Base-by-base conservation (phyloP, 2,797 vertebrate species). In the Heliangelus exortis region DNA sequence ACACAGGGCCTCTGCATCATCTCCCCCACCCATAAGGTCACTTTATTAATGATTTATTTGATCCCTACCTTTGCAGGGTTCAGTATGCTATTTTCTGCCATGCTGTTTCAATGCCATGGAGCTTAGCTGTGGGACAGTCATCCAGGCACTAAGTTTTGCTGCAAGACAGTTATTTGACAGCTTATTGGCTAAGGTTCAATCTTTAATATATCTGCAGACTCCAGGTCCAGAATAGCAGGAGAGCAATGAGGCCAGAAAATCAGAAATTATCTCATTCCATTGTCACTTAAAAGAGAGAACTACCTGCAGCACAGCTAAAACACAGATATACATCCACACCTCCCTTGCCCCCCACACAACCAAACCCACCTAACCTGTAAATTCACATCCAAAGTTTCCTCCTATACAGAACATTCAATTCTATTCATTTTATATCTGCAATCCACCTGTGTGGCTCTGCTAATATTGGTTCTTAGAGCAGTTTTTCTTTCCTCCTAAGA, bases 401-500 rank as follows among this genome's bases (percentile, higher is more conserved):
- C n/a, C 58, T 34, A 43, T 47, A 87, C 34, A 21, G 36, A 81
- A 78, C n/a, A 69, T 81, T 89, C 68, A 78, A 85, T 74, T 90
- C 71, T 15, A 45, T 54, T 91, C 76, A 66, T 63, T 77, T 89
- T 81, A 33, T 66, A 84, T 45, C 50, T 6, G 1, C 67, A 90
- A 91, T 88, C 78, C 73, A 92, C 71, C 63, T 69, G 33, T 53
- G 58, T 76, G 67, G 47, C n/a, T 87, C 50, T 68, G 63, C 50
- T 88, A 74, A 63, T 84, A 80, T 20, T 81, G 71, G 55, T 86
- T 78, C 55, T 91, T 71, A 82, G 18, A 78, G 19, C 1, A 3
- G 26, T 87, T 93, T 89, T 74, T 80, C 65, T 65, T 61, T 74
- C 61, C n/a, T 95, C 39, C 92, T 91, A 86, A 87, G 69, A 81